phyloP scores from a whole-genome alignment of 2,888 invertebrate genomes.

The Rhingia rostrata region DNA sequence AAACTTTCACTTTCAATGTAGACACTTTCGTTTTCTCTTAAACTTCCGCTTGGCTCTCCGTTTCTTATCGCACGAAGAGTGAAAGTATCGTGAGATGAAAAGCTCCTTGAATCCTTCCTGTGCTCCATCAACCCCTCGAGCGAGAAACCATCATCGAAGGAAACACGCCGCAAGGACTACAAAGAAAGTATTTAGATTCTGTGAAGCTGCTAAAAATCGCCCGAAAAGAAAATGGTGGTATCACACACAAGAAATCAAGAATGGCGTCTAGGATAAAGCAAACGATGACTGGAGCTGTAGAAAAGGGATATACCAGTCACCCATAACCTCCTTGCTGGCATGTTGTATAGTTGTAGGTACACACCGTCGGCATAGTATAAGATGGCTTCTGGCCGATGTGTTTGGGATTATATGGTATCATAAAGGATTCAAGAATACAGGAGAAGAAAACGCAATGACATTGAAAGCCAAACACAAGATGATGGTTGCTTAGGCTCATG shows the following conservation, averaged over 20 bases:
- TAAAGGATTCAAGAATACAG: slow-evolving; percentile 53
- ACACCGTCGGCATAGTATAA: slow-evolving; percentile 32
- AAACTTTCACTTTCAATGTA: slow-evolving; percentile 45
- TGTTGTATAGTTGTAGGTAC: slow-evolving; percentile 27
- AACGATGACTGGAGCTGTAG: slow-evolving; percentile 8
- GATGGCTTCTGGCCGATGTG: slow-evolving; percentile 60
- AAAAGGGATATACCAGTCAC: slow-evolving; percentile 51
- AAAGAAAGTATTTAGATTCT: slow-evolving; percentile 55
- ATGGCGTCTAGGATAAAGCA: slow-evolving; percentile 59
- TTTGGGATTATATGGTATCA: slow-evolving; percentile 63
- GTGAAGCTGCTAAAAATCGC: slow-evolving; percentile 55
- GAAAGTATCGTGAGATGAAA: slow-evolving; percentile 43
- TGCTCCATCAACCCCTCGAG: slow-evolving; percentile 38
- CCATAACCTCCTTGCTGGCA: slow-evolving; percentile 40
- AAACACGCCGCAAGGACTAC: slow-evolving; percentile 49
- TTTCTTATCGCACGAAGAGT: slow-evolving; percentile 19
- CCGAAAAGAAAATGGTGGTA: slow-evolving; percentile 66
- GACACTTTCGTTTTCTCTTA: slow-evolving; percentile 65
- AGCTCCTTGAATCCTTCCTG: slow-evolving; percentile 38
- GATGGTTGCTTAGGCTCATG: slow-evolving; percentile 29
- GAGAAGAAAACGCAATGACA: slow-evolving; percentile 48
- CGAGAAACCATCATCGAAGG: slow-evolving; percentile 46
- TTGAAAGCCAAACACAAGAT: slow-evolving; percentile 42
- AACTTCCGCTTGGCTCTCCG: slow-evolving; percentile 35
- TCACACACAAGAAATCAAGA: slow-evolving; percentile 56